Evolutionary conservation across 2,113 vertebrate genomes (phyloP).

Genomic region (Lagopus muta): DNA sequence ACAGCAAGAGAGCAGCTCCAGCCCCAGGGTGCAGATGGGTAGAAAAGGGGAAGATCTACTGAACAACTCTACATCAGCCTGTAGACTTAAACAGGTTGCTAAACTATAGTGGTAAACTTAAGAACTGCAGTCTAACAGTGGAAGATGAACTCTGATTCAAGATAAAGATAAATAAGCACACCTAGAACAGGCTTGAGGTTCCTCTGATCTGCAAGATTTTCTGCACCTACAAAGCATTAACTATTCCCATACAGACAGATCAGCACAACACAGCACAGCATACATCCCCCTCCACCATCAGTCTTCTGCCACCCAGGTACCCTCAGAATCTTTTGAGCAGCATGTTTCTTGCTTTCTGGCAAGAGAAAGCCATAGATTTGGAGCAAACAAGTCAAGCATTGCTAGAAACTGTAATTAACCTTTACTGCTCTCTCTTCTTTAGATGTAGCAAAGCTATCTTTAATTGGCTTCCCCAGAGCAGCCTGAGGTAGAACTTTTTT

Average conservation of each 20-base stretch:
- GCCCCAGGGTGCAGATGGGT: too few species aligned
- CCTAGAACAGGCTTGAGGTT: not conserved
- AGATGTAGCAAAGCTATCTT: not conserved
- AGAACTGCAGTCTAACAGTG: not conserved
- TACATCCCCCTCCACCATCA: too few species aligned
- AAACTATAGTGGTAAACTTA: not conserved
- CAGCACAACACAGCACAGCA: not conserved
- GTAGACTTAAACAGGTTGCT: accelerated
- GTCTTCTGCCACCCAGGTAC: not conserved
- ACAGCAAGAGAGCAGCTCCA: not conserved
- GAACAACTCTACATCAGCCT: too few species aligned
- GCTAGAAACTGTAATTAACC: not conserved
- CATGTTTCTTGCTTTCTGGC: too few species aligned
- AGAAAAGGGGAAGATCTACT: not conserved
- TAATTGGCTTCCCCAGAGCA: not conserved
- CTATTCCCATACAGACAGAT: not conserved
- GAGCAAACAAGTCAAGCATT: not conserved
- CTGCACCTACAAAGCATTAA: not conserved
- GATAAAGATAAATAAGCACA: not conserved
- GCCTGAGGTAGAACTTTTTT: not conserved
- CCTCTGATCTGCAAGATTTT: not conserved
- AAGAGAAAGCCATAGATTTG: not conserved
- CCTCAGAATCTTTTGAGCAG: not conserved
- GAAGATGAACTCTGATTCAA: not conserved
- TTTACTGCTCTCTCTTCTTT: not conserved